Evolutionary conservation across 2,797 vertebrate species (phyloP), one percentile per base, ranked within the genome.

Genomic region (Coreius guichenoti): DNA sequence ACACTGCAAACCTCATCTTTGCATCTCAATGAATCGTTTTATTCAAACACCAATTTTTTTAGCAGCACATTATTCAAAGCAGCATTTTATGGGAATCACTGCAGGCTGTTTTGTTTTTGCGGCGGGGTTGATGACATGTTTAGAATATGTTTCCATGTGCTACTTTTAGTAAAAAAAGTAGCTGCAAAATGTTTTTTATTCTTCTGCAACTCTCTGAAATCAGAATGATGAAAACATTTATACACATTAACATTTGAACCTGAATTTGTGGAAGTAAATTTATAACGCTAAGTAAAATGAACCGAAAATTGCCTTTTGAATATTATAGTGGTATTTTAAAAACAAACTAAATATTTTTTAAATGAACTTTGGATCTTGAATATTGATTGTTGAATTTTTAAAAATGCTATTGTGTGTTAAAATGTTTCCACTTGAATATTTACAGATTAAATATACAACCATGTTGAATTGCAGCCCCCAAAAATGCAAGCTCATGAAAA

Each of bases 31-130:
- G 14, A 39, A 43, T n/a, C 36, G 23, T 81, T 70, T 80, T 56
- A 70, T 81, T 81, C 79, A 80, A 69, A 69, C 63, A 17, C 8
- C 8, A 19, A 43, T 31, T 8, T 58, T 73, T 45, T 54, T 1
- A 74, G 69, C 51, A 47, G 81, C 2, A 19, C 39, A 43, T 12
- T 58, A 82, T 82, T 82, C 69, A 47, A 82, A 74, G 36, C 69
- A 82, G 69, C 19, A 73, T 36, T 36, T 61, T 13, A 51, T 39
- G 51, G 21, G 21, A 72, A 31, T 61, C 11, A 5, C 14, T 73
- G 12, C 54, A n/a, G n/a, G 36, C n/a, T 26, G 67, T 81, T 81
- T 70, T 56, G 61, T 54, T 56, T 81, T 56, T 81, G 67, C 51
- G n/a, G 26, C 12, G n/a, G 5, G 6, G n/a, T 29, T 58, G 0